These are phyloP conservation scores for Moxostoma hubbsi DNA, from an alignment of 2,797 vertebrate genomes.

Conservation along the genomic window DNA sequence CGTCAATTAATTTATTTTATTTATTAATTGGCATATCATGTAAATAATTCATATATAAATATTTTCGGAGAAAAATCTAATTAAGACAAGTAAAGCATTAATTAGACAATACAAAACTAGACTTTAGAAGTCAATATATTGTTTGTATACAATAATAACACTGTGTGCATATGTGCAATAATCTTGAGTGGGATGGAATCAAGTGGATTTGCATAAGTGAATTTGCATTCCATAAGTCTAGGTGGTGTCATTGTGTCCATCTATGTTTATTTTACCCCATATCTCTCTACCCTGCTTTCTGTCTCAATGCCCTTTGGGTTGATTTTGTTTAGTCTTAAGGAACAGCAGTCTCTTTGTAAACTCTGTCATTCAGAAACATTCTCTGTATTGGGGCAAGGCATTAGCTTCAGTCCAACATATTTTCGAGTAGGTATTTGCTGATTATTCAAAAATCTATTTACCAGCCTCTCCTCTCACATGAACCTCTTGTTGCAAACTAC, in stretches of 20 bases:
- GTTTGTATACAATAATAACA: too few species aligned
- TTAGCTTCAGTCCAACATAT: conserved; percentile 61
- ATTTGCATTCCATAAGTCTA: not conserved
- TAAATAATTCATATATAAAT: too few species aligned
- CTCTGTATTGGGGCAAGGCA: conserved; percentile 67
- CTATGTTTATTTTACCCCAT: conserved; percentile 39
- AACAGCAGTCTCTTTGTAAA: conserved; percentile 70
- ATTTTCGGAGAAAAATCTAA: too few species aligned
- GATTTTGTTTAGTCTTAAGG: conserved; percentile 56
- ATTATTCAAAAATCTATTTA: conserved; percentile 76
- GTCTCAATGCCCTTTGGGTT: conserved; percentile 12
- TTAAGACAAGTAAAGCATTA: too few species aligned
- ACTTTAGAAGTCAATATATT: too few species aligned
- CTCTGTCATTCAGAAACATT: conserved; percentile 64
- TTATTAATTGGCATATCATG: too few species aligned
- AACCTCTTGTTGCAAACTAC: conserved; percentile 64
- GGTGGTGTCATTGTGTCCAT: conserved; percentile 1
- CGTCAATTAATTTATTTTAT: too few species aligned
- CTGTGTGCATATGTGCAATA: conserved; percentile 51
- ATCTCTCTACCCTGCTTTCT: conserved; percentile 26
- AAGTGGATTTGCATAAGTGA: not conserved
- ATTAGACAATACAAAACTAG: too few species aligned
- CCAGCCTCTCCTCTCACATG: conserved; percentile 55
- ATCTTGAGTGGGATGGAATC: conserved; percentile 27
- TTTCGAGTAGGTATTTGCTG: conserved; percentile 72